Base-by-base conservation (phyloP, 1,140 invertebrate genomes). In the Eciton burchellii region DNA sequence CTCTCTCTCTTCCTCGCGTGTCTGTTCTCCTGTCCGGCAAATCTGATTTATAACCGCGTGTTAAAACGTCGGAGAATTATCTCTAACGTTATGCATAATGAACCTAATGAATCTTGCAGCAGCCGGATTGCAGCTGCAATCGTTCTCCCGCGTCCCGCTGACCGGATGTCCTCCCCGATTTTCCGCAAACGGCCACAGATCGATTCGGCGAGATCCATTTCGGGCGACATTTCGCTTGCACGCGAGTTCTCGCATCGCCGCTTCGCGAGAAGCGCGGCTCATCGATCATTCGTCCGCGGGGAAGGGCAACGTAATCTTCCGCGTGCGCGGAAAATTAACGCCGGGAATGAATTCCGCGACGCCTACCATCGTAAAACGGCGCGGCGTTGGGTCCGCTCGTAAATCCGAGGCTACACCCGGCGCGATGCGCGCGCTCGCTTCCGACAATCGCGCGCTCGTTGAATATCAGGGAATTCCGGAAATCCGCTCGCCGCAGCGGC, bases 241-340 rank as follows among this genome's bases (percentile, higher is more conserved):
- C 12, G 29, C 66, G 45, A 79, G 63, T 79, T n/a, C n/a, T n/a
- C n/a, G 56, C 70, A 79, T 79, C 63, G 63, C 49, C 52, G 35
- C 3, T n/a, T 70, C 41, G 57, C 74, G 63, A 35, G 63, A 79
- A 79, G n/a, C 21, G 63, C 56, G 16, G 63, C 19, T 68, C 74
- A 29, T 79, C 74, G 74, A 79, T 79, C 74, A 57, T 79, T 70
- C 63, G 63, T 56, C n/a, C 49, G 74, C 49, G 24, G 21, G 62
- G 21, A 54, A 57, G 16, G 9, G 16, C 19, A n/a, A 65, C 65
- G n/a, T n/a, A n/a, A 76, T 41, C 54, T 65, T 43, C 35, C 14
- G 35, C 59, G 19, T 5, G 9, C 45, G 29, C 29, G 29, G 19
- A 1, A 68, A 56, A 56, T 77, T 77, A 77, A 54, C 49, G 16